Conservation (phyloP, 2,888 invertebrate species). For the Limnephilus lunatus region DNA sequence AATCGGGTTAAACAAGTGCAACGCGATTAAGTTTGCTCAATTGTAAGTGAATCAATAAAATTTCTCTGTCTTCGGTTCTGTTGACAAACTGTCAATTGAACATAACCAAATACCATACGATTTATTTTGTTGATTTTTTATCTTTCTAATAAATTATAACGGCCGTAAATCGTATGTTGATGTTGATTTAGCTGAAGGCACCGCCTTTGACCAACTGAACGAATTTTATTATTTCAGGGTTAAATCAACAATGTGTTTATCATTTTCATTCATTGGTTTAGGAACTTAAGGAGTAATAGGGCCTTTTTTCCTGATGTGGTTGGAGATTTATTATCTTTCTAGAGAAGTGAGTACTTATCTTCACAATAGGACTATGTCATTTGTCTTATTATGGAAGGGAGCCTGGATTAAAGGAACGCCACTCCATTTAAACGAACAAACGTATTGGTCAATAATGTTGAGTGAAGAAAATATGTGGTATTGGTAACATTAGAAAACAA, state of each 20-base stretch:
- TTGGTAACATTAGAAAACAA: no score
- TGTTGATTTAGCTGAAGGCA: not conserved
- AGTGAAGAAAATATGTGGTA: no score
- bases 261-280: no score
- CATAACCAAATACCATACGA: not conserved
- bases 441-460: no score
- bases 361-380: no score
- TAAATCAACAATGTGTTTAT: not conserved
- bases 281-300: no score
- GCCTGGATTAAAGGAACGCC: no score
- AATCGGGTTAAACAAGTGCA: conserved; percentile 12
- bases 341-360: no score
- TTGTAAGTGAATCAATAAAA: not conserved
- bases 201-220: not conserved
- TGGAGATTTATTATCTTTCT: no score
- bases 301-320: no score
- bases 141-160: not conserved
- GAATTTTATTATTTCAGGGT: not conserved
- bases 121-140: not conserved
- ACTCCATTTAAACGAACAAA: no score
- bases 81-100: not conserved
- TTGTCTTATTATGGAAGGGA: no score
- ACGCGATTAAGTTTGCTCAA: not conserved
- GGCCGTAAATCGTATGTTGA: not conserved
- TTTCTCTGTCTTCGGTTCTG: not conserved